Evolutionary conservation across 2,113 vertebrate species (phyloP).

Genomic region (Pleuronectes platessa): DNA sequence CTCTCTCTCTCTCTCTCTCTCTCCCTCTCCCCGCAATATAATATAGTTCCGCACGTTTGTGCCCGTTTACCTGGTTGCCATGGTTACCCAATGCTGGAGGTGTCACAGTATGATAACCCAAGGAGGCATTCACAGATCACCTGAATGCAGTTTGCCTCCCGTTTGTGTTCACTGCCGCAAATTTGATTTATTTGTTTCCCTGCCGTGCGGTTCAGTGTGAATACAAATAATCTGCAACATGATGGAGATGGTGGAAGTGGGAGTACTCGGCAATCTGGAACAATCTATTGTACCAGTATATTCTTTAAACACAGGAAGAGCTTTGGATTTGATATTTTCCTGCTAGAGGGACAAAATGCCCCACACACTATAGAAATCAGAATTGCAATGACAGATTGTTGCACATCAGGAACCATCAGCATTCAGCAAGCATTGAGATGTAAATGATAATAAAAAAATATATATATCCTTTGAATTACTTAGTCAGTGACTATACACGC

Average conservation of each 20-base stretch:
- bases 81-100: conserved; percentile 77
- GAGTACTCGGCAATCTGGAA: conserved; percentile 62
- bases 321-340: conserved; percentile 72
- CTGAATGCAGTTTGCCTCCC: conserved; percentile 74
- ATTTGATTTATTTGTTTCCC: conserved; percentile 75
- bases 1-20: conserved; percentile 45
- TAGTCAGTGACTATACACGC: conserved; percentile 54
- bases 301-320: conserved; percentile 62
- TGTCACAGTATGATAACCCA: conserved; percentile 77
- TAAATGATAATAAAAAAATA: conserved; percentile 55
- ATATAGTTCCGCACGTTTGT: conserved; percentile 70
- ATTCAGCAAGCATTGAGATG: conserved; percentile 59
- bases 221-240: conserved; percentile 77
- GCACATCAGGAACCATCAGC: conserved; percentile 33
- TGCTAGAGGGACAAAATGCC: conserved; percentile 52
- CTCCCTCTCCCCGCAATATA: conserved; percentile 72
- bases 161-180: conserved; percentile 61
- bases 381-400: conserved; percentile 52
- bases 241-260: conserved; percentile 61
- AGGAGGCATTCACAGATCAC: conserved; percentile 81
- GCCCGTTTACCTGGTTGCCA: conserved; percentile 83
- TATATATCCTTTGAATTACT: conserved; percentile 50
- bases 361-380: conserved; percentile 48
- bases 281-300: conserved; percentile 65
- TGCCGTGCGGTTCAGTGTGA: conserved; percentile 62